phyloP scores from a whole-genome alignment of 2,797 vertebrate genomes.

The Alcedo quadribrachys region DNA sequence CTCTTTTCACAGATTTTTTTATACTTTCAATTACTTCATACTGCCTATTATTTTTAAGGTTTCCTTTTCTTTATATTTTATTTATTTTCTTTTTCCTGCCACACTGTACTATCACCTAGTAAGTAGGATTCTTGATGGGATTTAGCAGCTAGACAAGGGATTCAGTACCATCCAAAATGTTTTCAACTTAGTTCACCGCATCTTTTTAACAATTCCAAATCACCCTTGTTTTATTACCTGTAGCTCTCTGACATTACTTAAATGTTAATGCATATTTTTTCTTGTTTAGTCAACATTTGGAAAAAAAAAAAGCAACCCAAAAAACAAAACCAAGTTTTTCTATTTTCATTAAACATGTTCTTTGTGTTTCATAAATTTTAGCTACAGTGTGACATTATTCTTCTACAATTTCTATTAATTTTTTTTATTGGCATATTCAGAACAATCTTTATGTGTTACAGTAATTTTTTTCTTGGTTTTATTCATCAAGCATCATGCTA shows the following conservation, averaged over 20 bases:
- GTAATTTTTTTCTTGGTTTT: not conserved
- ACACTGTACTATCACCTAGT: not conserved
- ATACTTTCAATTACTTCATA: not conserved
- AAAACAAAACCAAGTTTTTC: not conserved
- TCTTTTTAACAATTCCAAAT: not conserved
- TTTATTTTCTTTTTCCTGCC: not conserved
- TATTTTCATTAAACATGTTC: not conserved
- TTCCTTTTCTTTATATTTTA: not conserved
- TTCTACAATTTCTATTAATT: not conserved
- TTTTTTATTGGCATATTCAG: not conserved
- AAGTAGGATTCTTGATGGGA: not conserved
- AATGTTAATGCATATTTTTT: not conserved
- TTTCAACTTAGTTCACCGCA: not conserved
- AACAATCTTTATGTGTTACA: not conserved
- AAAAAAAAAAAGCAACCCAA: not conserved
- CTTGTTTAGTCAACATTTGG: not conserved
- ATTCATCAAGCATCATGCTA: not conserved
- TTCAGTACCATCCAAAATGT: not conserved
- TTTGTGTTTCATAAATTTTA: not conserved
- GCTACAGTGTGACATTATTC: not conserved
- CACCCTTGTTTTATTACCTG: not conserved
- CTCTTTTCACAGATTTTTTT: not conserved
- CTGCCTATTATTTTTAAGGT: not conserved
- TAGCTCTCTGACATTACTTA: not conserved
- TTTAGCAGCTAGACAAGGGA: not conserved